phyloP scores from a whole-genome alignment of 2,888 invertebrate species.

The Saturnia pavonia region DNA sequence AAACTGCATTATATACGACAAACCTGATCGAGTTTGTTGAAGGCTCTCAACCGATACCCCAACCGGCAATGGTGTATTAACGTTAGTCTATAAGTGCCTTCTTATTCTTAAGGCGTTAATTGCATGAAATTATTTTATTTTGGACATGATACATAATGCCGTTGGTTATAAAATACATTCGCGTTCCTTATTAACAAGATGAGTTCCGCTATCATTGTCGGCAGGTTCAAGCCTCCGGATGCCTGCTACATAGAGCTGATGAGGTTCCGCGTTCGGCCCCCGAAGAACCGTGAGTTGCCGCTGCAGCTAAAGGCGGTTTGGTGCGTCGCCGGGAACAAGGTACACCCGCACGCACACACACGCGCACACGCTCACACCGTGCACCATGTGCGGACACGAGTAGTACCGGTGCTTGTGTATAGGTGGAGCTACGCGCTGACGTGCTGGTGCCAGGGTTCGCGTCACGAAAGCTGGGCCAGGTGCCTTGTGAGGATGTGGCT shows the following conservation, averaged over 20 bases:
- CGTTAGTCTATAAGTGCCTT: no score
- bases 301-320: constrained; percentile 95
- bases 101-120: no score
- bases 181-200: neutral
- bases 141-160: no score
- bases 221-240: constrained; percentile 97
- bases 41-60: no score
- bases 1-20: no score
- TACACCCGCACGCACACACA: constrained; percentile 37
- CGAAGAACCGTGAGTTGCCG: constrained; percentile 97
- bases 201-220: neutral
- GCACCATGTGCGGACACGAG: neutral
- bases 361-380: neutral
- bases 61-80: no score
- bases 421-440: constrained; percentile 97
- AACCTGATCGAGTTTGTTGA: no score
- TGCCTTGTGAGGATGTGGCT: constrained; percentile 98
- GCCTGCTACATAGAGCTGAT: constrained; percentile 98
- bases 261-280: constrained; percentile 97
- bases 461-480: constrained; percentile 96
- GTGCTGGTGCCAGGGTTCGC: constrained; percentile 98
- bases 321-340: constrained; percentile 93
- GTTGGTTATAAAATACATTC: no score
- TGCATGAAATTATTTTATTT: no score
- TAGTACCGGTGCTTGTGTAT: no score